Percentiles rank a stretch among this genome's conserved stretches.
Conservation (phyloP, 92 coral and sea anemone species). For the Micromussa lordhowensis region DNA sequence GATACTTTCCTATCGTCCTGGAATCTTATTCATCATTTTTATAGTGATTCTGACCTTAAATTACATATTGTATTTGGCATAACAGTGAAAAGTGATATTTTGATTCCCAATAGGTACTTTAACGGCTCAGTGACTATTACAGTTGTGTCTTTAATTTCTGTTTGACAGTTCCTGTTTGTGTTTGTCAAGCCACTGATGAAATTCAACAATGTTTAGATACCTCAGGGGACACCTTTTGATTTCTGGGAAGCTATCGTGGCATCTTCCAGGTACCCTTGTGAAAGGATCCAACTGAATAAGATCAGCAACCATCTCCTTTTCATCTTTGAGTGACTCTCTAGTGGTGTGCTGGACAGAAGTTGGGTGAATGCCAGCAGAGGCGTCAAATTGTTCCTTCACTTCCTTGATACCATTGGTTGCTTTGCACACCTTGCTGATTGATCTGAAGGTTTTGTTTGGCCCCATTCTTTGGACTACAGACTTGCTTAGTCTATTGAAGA, state of each 20-base stretch:
- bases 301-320: constrained; percentile 73
- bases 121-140: too few relatives aligned
- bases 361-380: constrained; percentile 58
- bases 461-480: constrained; percentile 69
- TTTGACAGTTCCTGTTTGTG: constrained; percentile 67
- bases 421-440: constrained; percentile 68
- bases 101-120: too few relatives aligned
- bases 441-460: constrained; percentile 53
- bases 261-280: constrained; percentile 41
- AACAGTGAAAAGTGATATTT: too few relatives aligned
- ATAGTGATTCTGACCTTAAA: too few relatives aligned
- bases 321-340: constrained; percentile 71
- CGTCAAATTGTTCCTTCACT: constrained; percentile 46
- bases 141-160: too few relatives aligned
- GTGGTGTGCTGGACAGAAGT: constrained; percentile 72
- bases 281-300: constrained; percentile 57
- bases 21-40: too few relatives aligned
- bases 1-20: too few relatives aligned
- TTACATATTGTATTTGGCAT: too few relatives aligned
- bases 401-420: too few relatives aligned
- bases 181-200: constrained; percentile 74
- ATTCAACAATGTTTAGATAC: constrained; percentile 69
- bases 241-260: constrained; percentile 71
- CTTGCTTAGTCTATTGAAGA: constrained; percentile 46
- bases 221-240: constrained; percentile 65